Base-by-base conservation (phyloP, 2,888 invertebrate species). In the Nudaria mundana region DNA sequence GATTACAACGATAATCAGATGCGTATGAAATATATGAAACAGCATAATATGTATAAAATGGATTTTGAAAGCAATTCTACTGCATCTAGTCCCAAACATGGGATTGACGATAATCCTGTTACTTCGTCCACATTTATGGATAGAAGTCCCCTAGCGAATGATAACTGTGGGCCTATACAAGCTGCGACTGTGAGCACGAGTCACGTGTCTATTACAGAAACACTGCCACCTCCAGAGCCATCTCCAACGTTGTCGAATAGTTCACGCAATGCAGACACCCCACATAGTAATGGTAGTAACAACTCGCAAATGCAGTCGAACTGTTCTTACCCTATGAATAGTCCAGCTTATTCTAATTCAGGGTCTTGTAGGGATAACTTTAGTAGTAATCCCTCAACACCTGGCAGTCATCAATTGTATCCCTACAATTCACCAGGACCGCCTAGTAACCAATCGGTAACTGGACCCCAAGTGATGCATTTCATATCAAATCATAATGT, bases 151-250 rank as follows among this genome's bases (percentile, higher is more conserved):
- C 85, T 73, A 66, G 83, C 89, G 14, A 88, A 91, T 5, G 94
- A 94, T 58, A 90, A 90, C 16, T 90, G 94, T 58, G 91, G 91
- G 1, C 95, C 95, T 0, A 95, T 95, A 44, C 95, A 96, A 72
- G 95, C 95, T 3, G 95, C 95, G 0, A 93, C 95, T 0, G 94
- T 96, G 6, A 95, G 95, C 56, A 95, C 95, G 0, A 95, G 95
- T 70, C 93, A 94, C 61, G 94, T 94, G 24, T 93, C 94, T 0
- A 93, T 94, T 0, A 84, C 90, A 2, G 92, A 92, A 46, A 84
- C 80, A 1, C 52, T 88, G 35, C 83, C 76, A 45, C 83, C 80
- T 2, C 88, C 91, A 1, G 91, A 91, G 48, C 91, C 92, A 0
- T 92, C 92, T n/a, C 91, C 92, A 2, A 91, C 91, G 18, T 76